Evolutionary conservation across 2,113 vertebrate genomes (phyloP).

Genomic region (Phylloscopus trochiloides): DNA sequence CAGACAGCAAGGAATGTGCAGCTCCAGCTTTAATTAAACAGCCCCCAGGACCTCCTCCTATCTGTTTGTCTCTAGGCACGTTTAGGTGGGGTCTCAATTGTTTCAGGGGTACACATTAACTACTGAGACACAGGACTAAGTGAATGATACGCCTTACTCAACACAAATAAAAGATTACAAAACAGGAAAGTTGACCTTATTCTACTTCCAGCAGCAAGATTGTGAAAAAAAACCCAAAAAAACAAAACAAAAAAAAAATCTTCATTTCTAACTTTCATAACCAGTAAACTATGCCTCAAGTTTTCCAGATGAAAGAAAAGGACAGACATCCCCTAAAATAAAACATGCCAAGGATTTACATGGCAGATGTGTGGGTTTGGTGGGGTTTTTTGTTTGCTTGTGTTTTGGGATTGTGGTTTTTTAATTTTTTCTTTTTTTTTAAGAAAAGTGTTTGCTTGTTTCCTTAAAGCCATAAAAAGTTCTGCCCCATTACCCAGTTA

Average conservation of each 20-base stretch:
- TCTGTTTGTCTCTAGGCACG: neutral
- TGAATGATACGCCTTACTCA: neutral
- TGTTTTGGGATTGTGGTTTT: neutral
- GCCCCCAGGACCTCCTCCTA: neutral
- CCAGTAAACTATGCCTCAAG: neutral
- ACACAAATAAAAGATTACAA: constrained; percentile 4
- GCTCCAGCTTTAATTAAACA: neutral
- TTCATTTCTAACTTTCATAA: neutral
- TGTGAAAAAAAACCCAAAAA: neutral
- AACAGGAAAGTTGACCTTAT: constrained; percentile 1
- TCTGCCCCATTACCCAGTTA: neutral
- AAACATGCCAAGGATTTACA: neutral
- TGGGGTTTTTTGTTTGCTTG: neutral
- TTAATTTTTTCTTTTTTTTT: neutral
- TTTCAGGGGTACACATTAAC: neutral
- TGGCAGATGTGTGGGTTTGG: neutral
- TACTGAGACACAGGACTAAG: neutral
- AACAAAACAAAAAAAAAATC: neutral
- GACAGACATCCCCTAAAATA: neutral
- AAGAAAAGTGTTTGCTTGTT: neutral
- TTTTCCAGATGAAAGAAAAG: neutral
- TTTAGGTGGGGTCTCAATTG: neutral
- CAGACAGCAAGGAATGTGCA: neutral
- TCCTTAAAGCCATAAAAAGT: neutral
- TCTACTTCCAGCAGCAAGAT: neutral